Conservation (phyloP, 2,797 vertebrate species). For the Erpetoichthys calabaricus region DNA sequence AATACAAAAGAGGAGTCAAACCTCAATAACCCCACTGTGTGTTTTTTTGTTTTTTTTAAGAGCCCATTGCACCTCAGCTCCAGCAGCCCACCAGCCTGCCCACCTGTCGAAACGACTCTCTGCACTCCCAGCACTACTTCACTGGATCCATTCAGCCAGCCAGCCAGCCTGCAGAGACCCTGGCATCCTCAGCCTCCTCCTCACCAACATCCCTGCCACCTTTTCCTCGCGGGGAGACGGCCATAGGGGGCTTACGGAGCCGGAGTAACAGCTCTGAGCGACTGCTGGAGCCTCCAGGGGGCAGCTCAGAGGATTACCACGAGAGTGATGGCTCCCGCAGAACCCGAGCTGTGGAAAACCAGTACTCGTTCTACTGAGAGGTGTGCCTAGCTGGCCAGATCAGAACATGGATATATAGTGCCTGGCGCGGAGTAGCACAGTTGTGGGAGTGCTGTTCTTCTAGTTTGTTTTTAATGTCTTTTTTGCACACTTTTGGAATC, state of each 20-base stretch:
- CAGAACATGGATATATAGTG: not conserved
- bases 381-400: not conserved
- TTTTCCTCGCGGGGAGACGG: slow-evolving; percentile 61
- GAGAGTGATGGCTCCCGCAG: slow-evolving; percentile 68
- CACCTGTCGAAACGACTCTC: slow-evolving; percentile 54
- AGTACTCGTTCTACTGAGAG: slow-evolving; percentile 92
- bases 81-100: slow-evolving; percentile 43
- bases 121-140: slow-evolving; percentile 57
- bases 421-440: too few relatives aligned
- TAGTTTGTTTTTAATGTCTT: too few relatives aligned
- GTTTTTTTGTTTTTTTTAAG: slow-evolving; percentile 34
- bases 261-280: slow-evolving; percentile 78
- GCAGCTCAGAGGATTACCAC: slow-evolving; percentile 62
- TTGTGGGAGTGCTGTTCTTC: too few relatives aligned
- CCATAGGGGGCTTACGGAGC: slow-evolving; percentile 46
- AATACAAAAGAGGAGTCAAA: too few relatives aligned
- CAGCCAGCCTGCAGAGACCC: slow-evolving; percentile 28
- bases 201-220: slow-evolving; percentile 48
- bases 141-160: slow-evolving; percentile 35
- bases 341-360: slow-evolving; percentile 85
- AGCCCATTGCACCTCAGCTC: slow-evolving; percentile 35
- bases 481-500: too few relatives aligned
- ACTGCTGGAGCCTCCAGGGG: slow-evolving; percentile 59
- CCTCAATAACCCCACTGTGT: too few relatives aligned
- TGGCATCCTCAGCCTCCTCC: slow-evolving; percentile 46